Base-by-base conservation (phyloP, 1,140 invertebrate genomes). In the Cecropterus lyciades region DNA sequence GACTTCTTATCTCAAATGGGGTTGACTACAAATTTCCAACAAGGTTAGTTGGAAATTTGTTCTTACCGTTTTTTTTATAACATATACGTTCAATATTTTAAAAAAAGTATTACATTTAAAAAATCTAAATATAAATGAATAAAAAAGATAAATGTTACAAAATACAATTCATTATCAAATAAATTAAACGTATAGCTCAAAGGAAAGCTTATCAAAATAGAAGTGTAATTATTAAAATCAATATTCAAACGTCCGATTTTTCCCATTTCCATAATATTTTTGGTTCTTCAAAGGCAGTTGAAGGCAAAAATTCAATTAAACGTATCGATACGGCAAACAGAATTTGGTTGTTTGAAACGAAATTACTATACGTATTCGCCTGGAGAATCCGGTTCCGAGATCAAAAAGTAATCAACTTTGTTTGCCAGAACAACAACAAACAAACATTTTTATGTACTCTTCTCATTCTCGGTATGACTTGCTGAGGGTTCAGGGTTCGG, bases 401-500 rank as follows among this genome's bases (percentile, higher is more conserved):
- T 69, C 67, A 73, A 66, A 73, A 65, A 69, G 59, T 67, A 73
- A 73, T 73, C 57, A 68, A 64, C 24, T 57, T 62, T 69, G 40
- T 48, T 69, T 65, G 20, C 33, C 30, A 42, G 33, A 56, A 20
- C n/a, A n/a, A 40, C n/a, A 40, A 40, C 37, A 40, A 40, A n/a
- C n/a, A 40, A 40, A n/a, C n/a, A n/a, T n/a, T n/a, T n/a, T n/a
- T 13, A n/a, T 33, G 30, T 33, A 10, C 9, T 33, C 9, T 1
- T 6, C 6, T 33, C 1, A 33, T 4, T 9, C 9, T 4, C 30
- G 2, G 20, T 24, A 1, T 24, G 20, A 5, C 5, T 24, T 5
- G 20, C 20, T 3, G 20, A 24, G 20, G 5, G 1, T 3, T 24
- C 20, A 1, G 5, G 20, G 20, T 24, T 24, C 5, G 20, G 5